phyloP scores from a whole-genome alignment of 2,113 vertebrate genomes.

The Etheostoma spectabile region DNA sequence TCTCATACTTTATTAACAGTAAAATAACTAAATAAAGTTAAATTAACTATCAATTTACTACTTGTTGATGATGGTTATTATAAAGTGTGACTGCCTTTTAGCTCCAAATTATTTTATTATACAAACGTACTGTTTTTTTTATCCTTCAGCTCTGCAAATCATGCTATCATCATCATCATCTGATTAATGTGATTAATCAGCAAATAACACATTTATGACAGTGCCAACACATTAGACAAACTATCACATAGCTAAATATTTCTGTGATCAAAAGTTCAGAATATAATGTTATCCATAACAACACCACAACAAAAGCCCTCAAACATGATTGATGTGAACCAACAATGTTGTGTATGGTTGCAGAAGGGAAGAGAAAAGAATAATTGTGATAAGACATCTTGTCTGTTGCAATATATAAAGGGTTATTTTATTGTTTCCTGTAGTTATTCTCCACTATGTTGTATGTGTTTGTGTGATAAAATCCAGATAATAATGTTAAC shows the following conservation, averaged over 20 bases:
- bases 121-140: no score
- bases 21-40: no score
- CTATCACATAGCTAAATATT: background rate
- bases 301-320: background rate
- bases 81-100: background rate
- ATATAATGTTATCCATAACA: background rate
- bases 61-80: no score
- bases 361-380: background rate
- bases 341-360: background rate
- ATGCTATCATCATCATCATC: background rate
- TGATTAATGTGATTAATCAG: background rate
- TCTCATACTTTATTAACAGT: no score
- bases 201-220: background rate
- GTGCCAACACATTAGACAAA: background rate
- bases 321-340: background rate
- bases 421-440: background rate
- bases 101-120: no score
- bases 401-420: background rate
- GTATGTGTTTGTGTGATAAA: background rate
- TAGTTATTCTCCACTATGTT: background rate
- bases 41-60: no score
- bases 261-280: background rate
- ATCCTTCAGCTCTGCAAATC: background rate
- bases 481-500: background rate
- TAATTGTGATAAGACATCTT: background rate